Percentiles rank a stretch among this genome's conserved stretches.
These are phyloP conservation scores for Anthrax anthrax DNA, from an alignment of 2,888 invertebrate species.

Conservation along the genomic window DNA sequence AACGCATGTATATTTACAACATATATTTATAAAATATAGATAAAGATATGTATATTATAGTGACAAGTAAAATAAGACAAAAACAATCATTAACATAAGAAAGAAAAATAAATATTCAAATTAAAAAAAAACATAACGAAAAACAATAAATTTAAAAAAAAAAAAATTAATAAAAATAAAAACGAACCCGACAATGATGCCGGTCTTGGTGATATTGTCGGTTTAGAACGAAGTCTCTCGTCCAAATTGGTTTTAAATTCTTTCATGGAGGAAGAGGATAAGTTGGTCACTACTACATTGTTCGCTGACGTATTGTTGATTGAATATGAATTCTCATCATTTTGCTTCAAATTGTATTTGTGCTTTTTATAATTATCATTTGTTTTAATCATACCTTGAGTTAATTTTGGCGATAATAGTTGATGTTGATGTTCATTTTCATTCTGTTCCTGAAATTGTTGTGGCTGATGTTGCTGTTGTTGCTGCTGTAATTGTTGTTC, in stretches of 20 bases:
- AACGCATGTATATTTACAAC: too few species aligned
- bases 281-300: neutral
- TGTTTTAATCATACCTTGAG: constrained; percentile 5
- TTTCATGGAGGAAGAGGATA: neutral
- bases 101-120: constrained; percentile 4
- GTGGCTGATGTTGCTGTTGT: constrained; percentile 1
- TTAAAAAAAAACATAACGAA: constrained; percentile 22
- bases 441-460: neutral
- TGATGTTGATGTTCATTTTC: constrained; percentile 1
- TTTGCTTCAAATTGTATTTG: constrained; percentile 4
- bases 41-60: too few species aligned
- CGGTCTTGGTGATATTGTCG: constrained; percentile 34
- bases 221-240: constrained; percentile 19
- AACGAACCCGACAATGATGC: constrained; percentile 35
- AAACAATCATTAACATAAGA: too few species aligned
- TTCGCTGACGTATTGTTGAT: neutral
- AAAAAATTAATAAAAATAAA: constrained; percentile 18
- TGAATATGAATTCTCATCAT: neutral
- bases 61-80: too few species aligned
- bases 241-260: constrained; percentile 13
- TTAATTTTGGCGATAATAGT: constrained; percentile 1
- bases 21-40: too few species aligned
- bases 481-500: neutral
- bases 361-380: neutral
- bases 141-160: constrained; percentile 16